Percentiles rank a stretch among this genome's conserved stretches.
Conservation (phyloP, 2,113 vertebrate species). For the Oenanthe oenanthe region DNA sequence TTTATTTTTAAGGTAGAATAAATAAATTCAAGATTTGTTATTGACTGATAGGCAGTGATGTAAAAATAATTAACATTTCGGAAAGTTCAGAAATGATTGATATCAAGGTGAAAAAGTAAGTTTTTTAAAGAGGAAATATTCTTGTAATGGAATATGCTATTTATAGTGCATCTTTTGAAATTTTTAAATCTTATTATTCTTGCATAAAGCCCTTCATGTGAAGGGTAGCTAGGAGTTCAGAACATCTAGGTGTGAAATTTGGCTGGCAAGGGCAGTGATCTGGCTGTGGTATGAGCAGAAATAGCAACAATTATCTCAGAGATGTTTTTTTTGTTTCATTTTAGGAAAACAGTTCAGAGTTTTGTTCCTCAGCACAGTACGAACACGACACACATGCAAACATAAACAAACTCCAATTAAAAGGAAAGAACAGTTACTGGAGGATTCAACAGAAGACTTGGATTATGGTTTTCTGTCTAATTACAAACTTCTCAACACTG, state of each 20-base stretch:
- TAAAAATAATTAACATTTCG: neutral
- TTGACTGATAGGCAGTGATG: neutral
- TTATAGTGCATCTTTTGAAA: constrained; percentile 55
- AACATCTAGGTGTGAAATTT: neutral
- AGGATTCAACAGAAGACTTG: constrained; percentile 97
- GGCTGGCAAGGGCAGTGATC: neutral
- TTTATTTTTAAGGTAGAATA: neutral
- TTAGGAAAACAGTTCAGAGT: constrained; percentile 97
- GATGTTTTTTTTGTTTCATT: constrained; percentile 1
- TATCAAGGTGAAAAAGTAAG: neutral
- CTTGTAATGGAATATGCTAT: constrained; percentile 30
- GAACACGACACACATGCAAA: constrained; percentile 97
- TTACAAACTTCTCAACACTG: constrained; percentile 98
- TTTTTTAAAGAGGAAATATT: constrained; percentile 28
- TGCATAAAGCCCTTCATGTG: constrained; percentile 36
- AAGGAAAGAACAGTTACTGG: constrained; percentile 95
- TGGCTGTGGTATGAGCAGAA: neutral
- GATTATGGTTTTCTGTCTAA: constrained; percentile 99
- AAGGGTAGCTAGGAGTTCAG: neutral
- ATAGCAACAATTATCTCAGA: constrained; percentile 11
- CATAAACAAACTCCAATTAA: constrained; percentile 98
- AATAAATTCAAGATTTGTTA: neutral
- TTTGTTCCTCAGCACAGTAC: constrained; percentile 97
- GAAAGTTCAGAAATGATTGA: constrained; percentile 2
- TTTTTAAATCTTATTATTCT: constrained; percentile 47